Evolutionary conservation across 1,140 invertebrate genomes (phyloP).

Genomic region (Eumeta japonica): DNA sequence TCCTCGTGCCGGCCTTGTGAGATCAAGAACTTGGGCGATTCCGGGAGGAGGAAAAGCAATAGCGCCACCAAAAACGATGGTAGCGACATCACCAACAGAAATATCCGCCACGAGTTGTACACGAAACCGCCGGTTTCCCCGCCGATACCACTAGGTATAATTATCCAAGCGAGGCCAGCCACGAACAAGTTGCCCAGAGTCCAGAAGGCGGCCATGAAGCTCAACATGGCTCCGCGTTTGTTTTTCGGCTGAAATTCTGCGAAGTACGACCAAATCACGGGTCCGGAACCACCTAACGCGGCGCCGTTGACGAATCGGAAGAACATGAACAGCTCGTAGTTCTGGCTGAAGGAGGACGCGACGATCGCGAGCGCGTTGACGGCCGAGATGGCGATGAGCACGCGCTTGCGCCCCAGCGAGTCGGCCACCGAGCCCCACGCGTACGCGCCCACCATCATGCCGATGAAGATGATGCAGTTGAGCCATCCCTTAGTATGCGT

Average conservation of each 20-base stretch:
- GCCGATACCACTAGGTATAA: slow-evolving; percentile 77
- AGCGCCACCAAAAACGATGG: slow-evolving; percentile 83
- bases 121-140: slow-evolving; percentile 64
- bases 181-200: slow-evolving; percentile 86
- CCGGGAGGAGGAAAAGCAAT: slow-evolving; percentile 81
- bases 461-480: slow-evolving; percentile 82
- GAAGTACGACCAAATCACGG: slow-evolving; percentile 94
- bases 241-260: slow-evolving; percentile 90
- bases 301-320: slow-evolving; percentile 88
- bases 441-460: slow-evolving; percentile 92
- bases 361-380: slow-evolving; percentile 88
- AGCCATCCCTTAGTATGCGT: slow-evolving; percentile 87
- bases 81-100: slow-evolving; percentile 80
- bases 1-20: slow-evolving; percentile 74
- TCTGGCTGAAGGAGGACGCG: slow-evolving; percentile 83
- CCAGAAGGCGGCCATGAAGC: slow-evolving; percentile 92
- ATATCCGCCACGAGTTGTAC: slow-evolving; percentile 91
- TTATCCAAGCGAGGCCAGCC: slow-evolving; percentile 82
- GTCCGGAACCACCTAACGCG: slow-evolving; percentile 92
- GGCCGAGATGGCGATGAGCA: slow-evolving; percentile 83
- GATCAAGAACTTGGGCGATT: slow-evolving; percentile 88
- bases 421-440: slow-evolving; percentile 89
- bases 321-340: slow-evolving; percentile 82
- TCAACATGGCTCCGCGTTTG: slow-evolving; percentile 85
- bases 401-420: slow-evolving; percentile 77